These are phyloP conservation scores for Brotula barbata DNA, from an alignment of 2,797 vertebrate species.

Conservation along the genomic window DNA sequence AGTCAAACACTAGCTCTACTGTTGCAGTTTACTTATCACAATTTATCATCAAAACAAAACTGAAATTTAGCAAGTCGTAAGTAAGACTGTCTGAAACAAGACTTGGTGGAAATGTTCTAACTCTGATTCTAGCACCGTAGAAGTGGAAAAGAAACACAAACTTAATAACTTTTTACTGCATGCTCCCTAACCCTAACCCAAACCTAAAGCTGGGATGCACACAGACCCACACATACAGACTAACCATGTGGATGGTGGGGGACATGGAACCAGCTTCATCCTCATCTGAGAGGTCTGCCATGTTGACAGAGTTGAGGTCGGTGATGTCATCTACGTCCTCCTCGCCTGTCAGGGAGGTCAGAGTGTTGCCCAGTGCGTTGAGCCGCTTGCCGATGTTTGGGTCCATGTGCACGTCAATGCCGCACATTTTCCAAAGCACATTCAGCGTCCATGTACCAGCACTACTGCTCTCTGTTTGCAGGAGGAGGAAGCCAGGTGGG, in stretches of 20 bases:
- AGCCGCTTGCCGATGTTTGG: conserved; percentile 98
- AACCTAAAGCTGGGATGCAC: background rate
- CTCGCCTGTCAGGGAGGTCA: conserved; percentile 95
- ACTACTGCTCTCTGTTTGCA: conserved; percentile 89
- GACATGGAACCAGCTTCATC: conserved; percentile 93
- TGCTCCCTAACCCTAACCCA: too few species aligned
- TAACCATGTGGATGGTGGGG: conserved; percentile 88
- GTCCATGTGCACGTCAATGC: conserved; percentile 99
- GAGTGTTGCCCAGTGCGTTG: conserved; percentile 94
- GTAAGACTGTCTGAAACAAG: background rate
- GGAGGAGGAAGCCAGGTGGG: background rate
- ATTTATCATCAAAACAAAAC: background rate
- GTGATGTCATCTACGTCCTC: conserved; percentile 94
- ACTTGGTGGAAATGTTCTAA: background rate
- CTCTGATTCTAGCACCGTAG: background rate
- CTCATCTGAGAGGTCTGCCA: conserved; percentile 93
- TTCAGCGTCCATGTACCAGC: conserved; percentile 99
- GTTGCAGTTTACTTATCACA: background rate
- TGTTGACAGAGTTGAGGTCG: conserved; percentile 91
- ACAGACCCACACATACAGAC: conserved; percentile 41
- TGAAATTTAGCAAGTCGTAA: conserved; percentile 3
- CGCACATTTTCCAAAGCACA: conserved; percentile 99
- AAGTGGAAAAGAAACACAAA: background rate
- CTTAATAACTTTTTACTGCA: background rate
- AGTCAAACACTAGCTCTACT: conserved; percentile 3